Base-by-base conservation (phyloP, 1,140 invertebrate genomes). In the Belonocnema kinseyi region DNA sequence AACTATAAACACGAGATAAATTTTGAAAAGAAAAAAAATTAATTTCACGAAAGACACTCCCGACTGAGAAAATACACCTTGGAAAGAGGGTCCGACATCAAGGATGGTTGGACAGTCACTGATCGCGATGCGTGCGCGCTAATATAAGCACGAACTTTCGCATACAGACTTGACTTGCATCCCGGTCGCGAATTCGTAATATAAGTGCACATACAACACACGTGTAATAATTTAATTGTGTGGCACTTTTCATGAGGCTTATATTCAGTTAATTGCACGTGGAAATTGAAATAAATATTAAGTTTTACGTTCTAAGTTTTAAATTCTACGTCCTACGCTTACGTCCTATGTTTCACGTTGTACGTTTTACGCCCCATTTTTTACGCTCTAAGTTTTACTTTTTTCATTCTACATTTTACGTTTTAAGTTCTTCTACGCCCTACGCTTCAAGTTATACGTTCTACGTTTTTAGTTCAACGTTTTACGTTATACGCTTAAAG, bases 71-170 rank as follows among this genome's bases (percentile, higher is more conserved):
- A 33, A 66, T 33, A 21, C 58, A 66, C 58, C 58, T 66, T 66
- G 3, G 58, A 33, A 16, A 40, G 26, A 66, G 73, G 80, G 75
- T 84, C 84, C 82, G 82, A 82, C 80, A 80, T 82, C 82, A 83
- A 86, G 83, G 77, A 84, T 83, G 80, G 80, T 84, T 81, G 81
- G 82, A 85, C 82, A 82, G 83, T 81, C 77, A 86, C 85, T 85
- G 83, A 84, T 85, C 80, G 82, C 80, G 83, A 83, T 83, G 81
- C 82, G 81, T 80, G 78, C 78, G 74, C 66, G 80, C 80, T 84
- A 83, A 84, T 84, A 83, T 84, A 83, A 85, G 82, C 82, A 76
- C 85, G 80, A 82, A 82, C 81, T 82, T 82, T 82, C 81, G 76
- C 77, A 75, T 83, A 66, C 75, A 75, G 74, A 75, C 26, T 75